A percentile compares a stretch with the other conserved stretches of the same genome.
Conservation (phyloP, 2,888 invertebrate species). For the Plebejus argus region DNA sequence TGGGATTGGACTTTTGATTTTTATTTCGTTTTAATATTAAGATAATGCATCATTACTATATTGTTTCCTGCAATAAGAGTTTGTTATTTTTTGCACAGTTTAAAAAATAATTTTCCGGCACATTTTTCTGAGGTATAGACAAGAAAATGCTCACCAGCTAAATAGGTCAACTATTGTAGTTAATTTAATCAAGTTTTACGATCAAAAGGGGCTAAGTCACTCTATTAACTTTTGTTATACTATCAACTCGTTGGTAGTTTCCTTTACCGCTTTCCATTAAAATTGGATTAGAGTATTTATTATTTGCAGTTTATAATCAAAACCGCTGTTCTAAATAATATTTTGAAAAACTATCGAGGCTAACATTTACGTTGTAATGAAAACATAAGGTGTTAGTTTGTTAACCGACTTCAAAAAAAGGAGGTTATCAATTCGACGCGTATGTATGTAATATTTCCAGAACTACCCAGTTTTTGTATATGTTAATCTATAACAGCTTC, state of each 20-base stretch:
- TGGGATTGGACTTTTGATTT: too few species aligned
- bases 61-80: too few species aligned
- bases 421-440: too few species aligned
- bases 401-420: too few species aligned
- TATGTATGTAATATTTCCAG: too few species aligned
- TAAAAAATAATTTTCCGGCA: neutral
- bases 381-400: neutral
- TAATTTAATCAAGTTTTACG: conserved; percentile 12
- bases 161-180: neutral
- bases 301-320: neutral
- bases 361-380: neutral
- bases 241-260: neutral
- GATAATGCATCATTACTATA: too few species aligned
- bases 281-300: neutral
- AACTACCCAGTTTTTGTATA: too few species aligned
- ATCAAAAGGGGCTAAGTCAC: conserved; percentile 6
- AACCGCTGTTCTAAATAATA: neutral
- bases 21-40: too few species aligned
- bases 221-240: conserved; percentile 10
- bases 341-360: neutral
- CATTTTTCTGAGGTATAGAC: neutral
- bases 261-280: neutral
- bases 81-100: neutral
- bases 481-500: too few species aligned
- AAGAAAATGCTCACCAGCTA: neutral